These are phyloP conservation scores for Metellina segmentata DNA, from an alignment of 2,888 invertebrate species.

Conservation along the genomic window DNA sequence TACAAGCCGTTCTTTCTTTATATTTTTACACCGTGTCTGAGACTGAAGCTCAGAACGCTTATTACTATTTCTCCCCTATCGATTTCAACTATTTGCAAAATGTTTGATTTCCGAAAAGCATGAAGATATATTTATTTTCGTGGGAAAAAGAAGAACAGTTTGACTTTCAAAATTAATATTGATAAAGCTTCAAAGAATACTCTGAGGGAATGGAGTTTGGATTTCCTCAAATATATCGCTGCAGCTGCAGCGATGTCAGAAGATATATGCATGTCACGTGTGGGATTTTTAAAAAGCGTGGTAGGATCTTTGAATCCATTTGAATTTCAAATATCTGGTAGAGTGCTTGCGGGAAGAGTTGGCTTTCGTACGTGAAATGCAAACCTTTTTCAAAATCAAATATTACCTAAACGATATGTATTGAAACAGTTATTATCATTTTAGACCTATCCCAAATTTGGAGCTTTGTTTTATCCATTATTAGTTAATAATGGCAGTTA, in stretches of 20 bases:
- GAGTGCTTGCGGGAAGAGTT: neutral
- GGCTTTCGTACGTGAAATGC: neutral
- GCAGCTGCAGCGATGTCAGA: neutral
- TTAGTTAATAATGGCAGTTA: no score
- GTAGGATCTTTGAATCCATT: neutral
- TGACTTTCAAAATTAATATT: neutral
- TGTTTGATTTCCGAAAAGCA: neutral
- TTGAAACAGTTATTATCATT: neutral
- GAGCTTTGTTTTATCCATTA: neutral
- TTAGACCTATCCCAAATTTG: neutral
- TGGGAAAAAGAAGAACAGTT: neutral
- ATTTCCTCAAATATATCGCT: neutral
- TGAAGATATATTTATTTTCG: neutral
- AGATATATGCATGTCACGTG: neutral
- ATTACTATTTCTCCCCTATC: slow-evolving; percentile 3
- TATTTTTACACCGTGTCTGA: neutral
- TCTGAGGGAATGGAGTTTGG: neutral
- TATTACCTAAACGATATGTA: neutral
- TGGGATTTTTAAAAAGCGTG: neutral
- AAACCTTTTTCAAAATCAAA: neutral
- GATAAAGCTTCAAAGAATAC: neutral
- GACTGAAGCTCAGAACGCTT: neutral
- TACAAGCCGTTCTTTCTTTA: neutral
- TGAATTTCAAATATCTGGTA: neutral
- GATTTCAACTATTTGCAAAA: neutral